phyloP scores from a whole-genome alignment of 2,113 vertebrate species.

The Aegotheles bennettii region DNA sequence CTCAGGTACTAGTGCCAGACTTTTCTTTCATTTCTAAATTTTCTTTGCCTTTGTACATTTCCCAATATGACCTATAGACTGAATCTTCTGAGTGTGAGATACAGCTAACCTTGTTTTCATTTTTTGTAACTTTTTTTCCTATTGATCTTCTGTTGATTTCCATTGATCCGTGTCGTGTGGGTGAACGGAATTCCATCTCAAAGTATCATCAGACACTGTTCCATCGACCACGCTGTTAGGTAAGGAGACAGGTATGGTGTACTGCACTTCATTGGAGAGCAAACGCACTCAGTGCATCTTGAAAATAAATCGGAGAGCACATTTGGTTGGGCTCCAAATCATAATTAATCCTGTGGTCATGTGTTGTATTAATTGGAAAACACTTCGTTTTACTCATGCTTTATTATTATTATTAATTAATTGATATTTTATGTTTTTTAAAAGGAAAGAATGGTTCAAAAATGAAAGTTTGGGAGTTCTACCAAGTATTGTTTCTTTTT shows the following conservation, averaged over 20 bases:
- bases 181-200: slow-evolving; percentile 53
- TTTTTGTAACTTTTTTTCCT: slow-evolving; percentile 32
- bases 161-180: slow-evolving; percentile 36
- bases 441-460: neutral
- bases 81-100: neutral
- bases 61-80: neutral
- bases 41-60: neutral
- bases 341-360: neutral
- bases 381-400: neutral
- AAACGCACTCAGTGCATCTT: neutral
- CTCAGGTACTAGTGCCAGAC: slow-evolving; percentile 74
- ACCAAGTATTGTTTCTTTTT: neutral
- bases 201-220: slow-evolving; percentile 83
- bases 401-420: neutral
- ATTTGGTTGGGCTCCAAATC: neutral
- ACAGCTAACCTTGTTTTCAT: slow-evolving; percentile 46
- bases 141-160: slow-evolving; percentile 44
- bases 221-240: slow-evolving; percentile 81
- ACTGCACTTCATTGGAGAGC: neutral
- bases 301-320: neutral
- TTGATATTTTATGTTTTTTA: neutral
- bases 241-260: slow-evolving; percentile 61
- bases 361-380: neutral
- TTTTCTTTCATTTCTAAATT: slow-evolving; percentile 57
- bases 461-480: neutral